phyloP scores from a whole-genome alignment of 2,113 vertebrate genomes.

The Rhineura floridana region DNA sequence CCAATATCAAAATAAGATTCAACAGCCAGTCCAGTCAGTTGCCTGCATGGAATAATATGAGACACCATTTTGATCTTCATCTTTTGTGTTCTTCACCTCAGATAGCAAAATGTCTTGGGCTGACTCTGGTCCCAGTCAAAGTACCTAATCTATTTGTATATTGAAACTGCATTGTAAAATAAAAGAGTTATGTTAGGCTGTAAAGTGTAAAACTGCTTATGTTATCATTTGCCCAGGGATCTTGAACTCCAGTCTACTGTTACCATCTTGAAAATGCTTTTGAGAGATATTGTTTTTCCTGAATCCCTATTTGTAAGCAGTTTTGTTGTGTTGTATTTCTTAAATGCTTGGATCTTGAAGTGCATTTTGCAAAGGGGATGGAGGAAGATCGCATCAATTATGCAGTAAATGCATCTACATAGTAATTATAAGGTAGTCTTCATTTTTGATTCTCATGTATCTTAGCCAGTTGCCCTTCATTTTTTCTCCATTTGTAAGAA shows the following conservation, averaged over 20 bases:
- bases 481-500: background rate
- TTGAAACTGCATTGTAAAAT: constrained; percentile 49
- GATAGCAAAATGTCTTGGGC: no score
- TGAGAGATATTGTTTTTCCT: constrained; percentile 57
- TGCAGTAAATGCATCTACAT: constrained; percentile 10
- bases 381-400: constrained; percentile 45
- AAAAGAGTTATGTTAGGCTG: constrained; percentile 66
- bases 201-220: constrained; percentile 63
- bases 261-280: constrained; percentile 38
- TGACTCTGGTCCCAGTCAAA: no score
- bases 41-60: no score
- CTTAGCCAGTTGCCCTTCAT: background rate
- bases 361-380: constrained; percentile 62
- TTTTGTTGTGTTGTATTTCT: constrained; percentile 42
- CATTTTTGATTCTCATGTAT: background rate
- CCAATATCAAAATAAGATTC: no score
- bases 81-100: no score
- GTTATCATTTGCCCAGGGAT: constrained; percentile 40
- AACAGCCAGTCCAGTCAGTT: no score
- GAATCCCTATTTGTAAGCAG: constrained; percentile 60
- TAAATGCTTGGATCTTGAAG: constrained; percentile 55
- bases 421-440: constrained; percentile 12
- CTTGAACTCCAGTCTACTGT: constrained; percentile 39
- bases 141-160: constrained; percentile 56
- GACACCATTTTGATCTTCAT: no score